Base-by-base conservation (phyloP, 2,888 invertebrate species). In the Steinernema scapterisci region DNA sequence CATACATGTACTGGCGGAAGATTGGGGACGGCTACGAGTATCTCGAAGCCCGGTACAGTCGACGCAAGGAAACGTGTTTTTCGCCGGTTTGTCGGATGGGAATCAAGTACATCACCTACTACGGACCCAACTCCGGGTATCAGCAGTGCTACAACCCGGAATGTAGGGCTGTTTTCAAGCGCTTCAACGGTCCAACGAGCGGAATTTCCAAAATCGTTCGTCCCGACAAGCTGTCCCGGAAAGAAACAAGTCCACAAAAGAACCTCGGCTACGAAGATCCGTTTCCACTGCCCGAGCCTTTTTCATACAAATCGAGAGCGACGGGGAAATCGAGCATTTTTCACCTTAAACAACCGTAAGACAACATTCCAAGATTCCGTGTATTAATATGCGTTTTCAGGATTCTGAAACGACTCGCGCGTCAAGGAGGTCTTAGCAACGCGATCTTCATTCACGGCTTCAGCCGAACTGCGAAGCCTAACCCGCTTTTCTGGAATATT, bases 401-500 rank as follows among this genome's bases (percentile, higher is more conserved):
- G 52, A 73, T 72, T 21, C 73, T 84, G 1, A 76, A 77, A 13
- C 77, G 80, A 71, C 73, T 86, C 54, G 82, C 83, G 9, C 71
- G 81, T 13, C 79, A 80, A 9, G 86, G 83, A n/a, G 86, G 86
- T 2, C 73, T 82, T 75, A 71, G 74, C 48, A 25, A 77, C 13
- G 27, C 72, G 6, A 46, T 80, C 25, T 81, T 80, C 75, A 70
- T 83, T 54, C 85, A 83, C 19, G 85, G 86, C 44, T 87, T 86
- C 76, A 77, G 79, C 31, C 52, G 74, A 0, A 72, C 77, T 0
- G 82, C 82, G 25, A 87, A 87, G 88, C 88, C 92, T 21, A 95
- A 95, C 88, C 92, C 92, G 84, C 89, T 92, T 0, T 92, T 94
- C 0, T 96, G 96, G 96, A 94, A 94, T 0, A 96, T 95, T 88